Percentiles rank a stretch among this genome's conserved stretches.
Conservation (phyloP, 35 echinoderm and acorn worm genomes). For the Heliocidaris tuberculata region DNA sequence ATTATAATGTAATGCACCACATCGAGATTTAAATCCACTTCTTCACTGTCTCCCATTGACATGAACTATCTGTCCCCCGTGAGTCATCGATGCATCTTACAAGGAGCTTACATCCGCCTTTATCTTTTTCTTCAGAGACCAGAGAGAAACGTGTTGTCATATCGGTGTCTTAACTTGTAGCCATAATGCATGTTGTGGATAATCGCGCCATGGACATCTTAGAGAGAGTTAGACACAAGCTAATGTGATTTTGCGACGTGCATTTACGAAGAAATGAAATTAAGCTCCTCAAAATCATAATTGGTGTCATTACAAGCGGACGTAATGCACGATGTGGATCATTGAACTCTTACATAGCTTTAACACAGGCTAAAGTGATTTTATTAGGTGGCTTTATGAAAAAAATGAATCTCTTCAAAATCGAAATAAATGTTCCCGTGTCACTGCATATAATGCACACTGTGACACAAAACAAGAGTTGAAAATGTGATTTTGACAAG, state of each 20-base stretch:
- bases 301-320: neutral
- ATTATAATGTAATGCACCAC: neutral
- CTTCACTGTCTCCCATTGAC: neutral
- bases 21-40: neutral
- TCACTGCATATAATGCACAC: neutral
- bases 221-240: neutral
- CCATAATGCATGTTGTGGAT: neutral
- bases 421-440: neutral
- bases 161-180: neutral
- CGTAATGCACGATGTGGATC: neutral
- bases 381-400: neutral
- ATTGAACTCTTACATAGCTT: neutral
- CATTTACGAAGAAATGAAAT: neutral
- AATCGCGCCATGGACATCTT: neutral
- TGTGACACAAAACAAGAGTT: neutral
- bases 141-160: neutral
- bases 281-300: conserved; percentile 2
- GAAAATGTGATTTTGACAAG: neutral
- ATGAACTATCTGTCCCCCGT: neutral
- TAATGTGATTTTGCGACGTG: neutral
- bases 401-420: neutral
- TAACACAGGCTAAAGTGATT: neutral
- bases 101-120: neutral
- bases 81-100: neutral
- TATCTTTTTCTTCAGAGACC: neutral